Conservation (phyloP, 2,797 vertebrate species). For the Erithacus rubecula region DNA sequence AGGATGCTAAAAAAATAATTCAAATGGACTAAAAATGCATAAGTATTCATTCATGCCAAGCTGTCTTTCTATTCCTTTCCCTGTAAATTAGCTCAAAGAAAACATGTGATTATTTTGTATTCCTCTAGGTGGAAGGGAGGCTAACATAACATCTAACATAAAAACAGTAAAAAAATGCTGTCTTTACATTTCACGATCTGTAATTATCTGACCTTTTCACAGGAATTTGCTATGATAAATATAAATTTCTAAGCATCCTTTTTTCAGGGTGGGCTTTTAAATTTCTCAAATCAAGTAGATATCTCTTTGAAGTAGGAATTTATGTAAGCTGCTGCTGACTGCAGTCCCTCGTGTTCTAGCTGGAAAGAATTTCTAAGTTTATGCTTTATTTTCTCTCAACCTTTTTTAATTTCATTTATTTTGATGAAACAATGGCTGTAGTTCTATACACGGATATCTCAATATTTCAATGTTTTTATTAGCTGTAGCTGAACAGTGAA, state of each 20-base stretch:
- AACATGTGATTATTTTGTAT: background rate
- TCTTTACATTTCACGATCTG: rapidly evolving
- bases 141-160: background rate
- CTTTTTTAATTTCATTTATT: background rate
- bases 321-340: background rate
- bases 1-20: background rate
- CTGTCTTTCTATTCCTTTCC: background rate
- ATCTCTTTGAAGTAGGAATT: background rate
- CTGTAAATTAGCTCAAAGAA: background rate
- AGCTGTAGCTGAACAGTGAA: background rate
- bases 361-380: background rate
- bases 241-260: background rate
- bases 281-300: background rate
- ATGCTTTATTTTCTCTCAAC: background rate
- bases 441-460: background rate
- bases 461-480: background rate
- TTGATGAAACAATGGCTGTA: background rate
- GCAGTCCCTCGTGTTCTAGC: background rate
- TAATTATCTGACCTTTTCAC: background rate
- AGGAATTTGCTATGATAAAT: background rate
- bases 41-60: background rate
- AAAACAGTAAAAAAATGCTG: background rate
- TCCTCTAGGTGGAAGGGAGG: background rate
- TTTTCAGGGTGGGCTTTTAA: background rate
- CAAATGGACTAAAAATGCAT: background rate